Evolutionary conservation across 2,113 vertebrate species (phyloP).

Genomic region (Erythrolamprus reginae): DNA sequence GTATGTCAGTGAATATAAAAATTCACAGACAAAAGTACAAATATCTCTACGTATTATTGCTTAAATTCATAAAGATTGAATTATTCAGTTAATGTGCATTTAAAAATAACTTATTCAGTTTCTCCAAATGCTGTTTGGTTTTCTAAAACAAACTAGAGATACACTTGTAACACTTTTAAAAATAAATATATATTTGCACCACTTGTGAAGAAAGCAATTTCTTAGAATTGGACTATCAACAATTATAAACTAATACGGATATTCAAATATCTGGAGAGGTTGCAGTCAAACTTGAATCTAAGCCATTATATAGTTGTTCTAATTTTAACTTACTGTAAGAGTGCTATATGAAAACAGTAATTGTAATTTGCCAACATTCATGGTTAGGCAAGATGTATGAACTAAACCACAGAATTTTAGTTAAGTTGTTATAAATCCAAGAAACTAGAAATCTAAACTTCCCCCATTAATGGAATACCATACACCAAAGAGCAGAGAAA

Average conservation of each 20-base stretch:
- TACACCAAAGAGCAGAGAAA: not conserved
- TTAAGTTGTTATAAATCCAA: not conserved
- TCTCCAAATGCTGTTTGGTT: not conserved
- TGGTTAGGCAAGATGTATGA: not conserved
- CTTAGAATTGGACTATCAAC: not conserved
- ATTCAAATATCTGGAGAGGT: not conserved
- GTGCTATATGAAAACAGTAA: not conserved
- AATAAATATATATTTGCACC: not conserved
- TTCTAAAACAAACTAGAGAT: not conserved
- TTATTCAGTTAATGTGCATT: not conserved
- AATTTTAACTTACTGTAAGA: not conserved
- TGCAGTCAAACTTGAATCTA: not conserved
- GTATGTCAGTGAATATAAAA: not conserved
- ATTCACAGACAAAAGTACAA: not conserved
- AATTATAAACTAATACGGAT: not conserved
- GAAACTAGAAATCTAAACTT: not conserved
- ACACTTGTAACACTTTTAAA: not conserved
- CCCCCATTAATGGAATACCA: not conserved
- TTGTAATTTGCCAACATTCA: not conserved
- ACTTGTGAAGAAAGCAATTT: not conserved
- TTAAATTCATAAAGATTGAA: not conserved
- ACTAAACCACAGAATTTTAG: not conserved
- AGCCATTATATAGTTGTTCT: not conserved
- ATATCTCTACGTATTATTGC: not conserved
- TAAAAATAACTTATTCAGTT: not conserved